Evolutionary conservation across 2,888 invertebrate species (phyloP).

Genomic region (Shargacucullia verbasci): DNA sequence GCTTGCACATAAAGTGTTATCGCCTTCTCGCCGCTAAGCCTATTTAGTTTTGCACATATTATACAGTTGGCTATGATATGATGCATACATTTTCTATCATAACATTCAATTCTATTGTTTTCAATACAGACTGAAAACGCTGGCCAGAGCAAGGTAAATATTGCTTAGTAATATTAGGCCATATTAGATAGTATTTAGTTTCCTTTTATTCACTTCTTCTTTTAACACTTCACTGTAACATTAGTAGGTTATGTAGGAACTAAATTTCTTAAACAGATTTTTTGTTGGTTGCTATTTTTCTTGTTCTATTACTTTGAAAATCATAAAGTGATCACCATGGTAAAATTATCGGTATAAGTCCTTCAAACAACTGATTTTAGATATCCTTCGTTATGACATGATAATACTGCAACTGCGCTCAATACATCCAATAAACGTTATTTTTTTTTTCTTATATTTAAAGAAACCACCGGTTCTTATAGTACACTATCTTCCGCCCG

Average conservation of each 20-base stretch:
- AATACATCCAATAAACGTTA: no score
- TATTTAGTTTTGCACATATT: slow-evolving; percentile 6
- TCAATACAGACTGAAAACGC: slow-evolving; percentile 70
- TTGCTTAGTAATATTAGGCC: slow-evolving; percentile 26
- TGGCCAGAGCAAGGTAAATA: slow-evolving; percentile 73
- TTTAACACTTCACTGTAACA: slow-evolving; percentile 19
- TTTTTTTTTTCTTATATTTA: no score
- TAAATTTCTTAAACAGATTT: background rate
- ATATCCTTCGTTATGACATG: no score
- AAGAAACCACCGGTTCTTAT: no score
- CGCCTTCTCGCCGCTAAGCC: slow-evolving; percentile 6
- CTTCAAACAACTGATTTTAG: no score
- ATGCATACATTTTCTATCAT: slow-evolving; percentile 18
- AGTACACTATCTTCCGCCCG: no score
- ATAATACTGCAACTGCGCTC: no score
- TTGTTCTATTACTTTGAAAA: slow-evolving; percentile 32
- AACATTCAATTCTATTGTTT: slow-evolving; percentile 58
- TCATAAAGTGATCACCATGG: no score
- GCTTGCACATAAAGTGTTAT: slow-evolving; percentile 6
- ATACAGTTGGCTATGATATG: slow-evolving; percentile 5
- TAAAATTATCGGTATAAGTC: no score
- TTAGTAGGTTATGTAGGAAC: slow-evolving; percentile 10
- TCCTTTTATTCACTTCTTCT: slow-evolving; percentile 23
- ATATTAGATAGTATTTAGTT: slow-evolving; percentile 22
- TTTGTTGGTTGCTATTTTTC: slow-evolving; percentile 22